Conservation (phyloP, 2,113 vertebrate species). For the Oceanites oceanicus region DNA sequence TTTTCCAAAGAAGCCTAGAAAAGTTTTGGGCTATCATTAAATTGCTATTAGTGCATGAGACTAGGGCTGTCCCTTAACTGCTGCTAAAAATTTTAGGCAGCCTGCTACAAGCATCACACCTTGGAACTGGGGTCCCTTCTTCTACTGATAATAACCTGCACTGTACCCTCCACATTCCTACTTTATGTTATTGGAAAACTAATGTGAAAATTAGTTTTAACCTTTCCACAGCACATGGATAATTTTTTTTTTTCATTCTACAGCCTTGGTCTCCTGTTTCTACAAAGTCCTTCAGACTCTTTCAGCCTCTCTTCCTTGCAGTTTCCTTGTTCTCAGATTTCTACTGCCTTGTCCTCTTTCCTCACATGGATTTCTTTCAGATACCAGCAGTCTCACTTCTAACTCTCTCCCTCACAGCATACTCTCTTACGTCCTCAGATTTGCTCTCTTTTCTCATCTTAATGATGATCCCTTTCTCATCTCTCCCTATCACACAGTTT, state of each 20-base stretch:
- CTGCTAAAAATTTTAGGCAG: neutral
- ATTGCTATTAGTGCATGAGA: neutral
- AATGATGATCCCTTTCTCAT: neutral
- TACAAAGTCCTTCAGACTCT: neutral
- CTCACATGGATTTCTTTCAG: neutral
- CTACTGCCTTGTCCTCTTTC: neutral
- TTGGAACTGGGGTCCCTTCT: neutral
- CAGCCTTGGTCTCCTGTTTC: neutral
- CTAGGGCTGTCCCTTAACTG: neutral
- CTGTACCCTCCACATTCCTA: neutral
- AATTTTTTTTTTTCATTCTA: neutral
- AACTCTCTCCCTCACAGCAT: neutral
- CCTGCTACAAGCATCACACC: neutral
- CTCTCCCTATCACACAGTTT: neutral
- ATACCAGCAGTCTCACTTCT: neutral
- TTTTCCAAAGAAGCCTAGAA: neutral
- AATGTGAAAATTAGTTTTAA: neutral
- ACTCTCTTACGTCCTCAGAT: neutral
- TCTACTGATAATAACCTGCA: neutral
- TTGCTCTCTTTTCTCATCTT: neutral
- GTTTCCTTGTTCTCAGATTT: neutral
- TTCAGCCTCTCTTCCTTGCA: neutral
- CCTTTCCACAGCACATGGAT: neutral
- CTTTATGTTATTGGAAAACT: neutral
- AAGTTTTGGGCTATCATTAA: neutral